Base-by-base conservation (phyloP, 2,113 vertebrate species). In the Uria aalge region DNA sequence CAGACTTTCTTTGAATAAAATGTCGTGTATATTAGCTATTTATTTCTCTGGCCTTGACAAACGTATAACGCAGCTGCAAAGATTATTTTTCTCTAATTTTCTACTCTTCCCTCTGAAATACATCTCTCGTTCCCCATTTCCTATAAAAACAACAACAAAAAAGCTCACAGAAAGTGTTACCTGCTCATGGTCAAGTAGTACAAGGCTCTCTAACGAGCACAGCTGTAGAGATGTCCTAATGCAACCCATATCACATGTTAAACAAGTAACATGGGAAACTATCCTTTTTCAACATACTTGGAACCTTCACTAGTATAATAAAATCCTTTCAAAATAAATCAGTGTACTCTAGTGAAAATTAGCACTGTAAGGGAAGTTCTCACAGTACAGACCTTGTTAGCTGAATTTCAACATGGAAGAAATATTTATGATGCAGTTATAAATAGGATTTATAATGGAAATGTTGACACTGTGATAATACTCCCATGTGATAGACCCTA, bases 371-470 rank as follows among this genome's bases (percentile, higher is more conserved):
- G 41, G 50, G 5, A 88, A 53, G 66, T 69, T 95, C 64, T 89
- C 64, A 79, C 11, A 57, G 43, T 73, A 87, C 29, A 76, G 80
- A 52, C 45, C 53, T 89, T 82, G 62, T 85, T 94, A 90, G 55
- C 34, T 77, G 60, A 89, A 85, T 90, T 97, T 94, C 84, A 92
- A 67, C 71, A 53, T 15, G 79, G 77, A 80, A 92, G 74, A 95
- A 94, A 94, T 88, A 92, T 83, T 94, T 94, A 90, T 85, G 83
- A 93, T 0, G 2, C 2, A 20, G 90, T 59, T 96, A 93, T 96
- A 96, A 95, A 96, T 84, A 96, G 69, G 38, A 83, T 96, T 87
- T 96, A 95, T 91, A 95, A 96, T 88, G 94, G 95, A 96, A 92
- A 93, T 69, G 53, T 74, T 92, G 94, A 97, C 79, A 52, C 64